Base-by-base conservation (phyloP, 2,888 invertebrate genomes). In the Boloria euphrosyne region DNA sequence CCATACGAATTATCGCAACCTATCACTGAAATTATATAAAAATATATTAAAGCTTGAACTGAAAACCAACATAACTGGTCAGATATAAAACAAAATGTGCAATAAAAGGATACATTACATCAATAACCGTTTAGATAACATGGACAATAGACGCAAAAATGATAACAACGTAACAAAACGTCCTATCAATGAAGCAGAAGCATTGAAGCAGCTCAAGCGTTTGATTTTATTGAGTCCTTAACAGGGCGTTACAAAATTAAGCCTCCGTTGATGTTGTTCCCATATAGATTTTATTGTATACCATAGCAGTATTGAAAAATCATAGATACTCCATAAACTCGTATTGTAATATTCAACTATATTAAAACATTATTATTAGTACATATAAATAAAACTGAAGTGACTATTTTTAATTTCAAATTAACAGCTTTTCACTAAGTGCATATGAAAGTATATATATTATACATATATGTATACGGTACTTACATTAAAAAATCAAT, bases 91-190 rank as follows among this genome's bases (percentile, higher is more conserved):
- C 27, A 38, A 55, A 47, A 52, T 44, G 50, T 51, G 31, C 53
- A 63, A 60, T 64, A 61, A 64, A 61, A 44, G 17, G 38, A 60
- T 47, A 46, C 22, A 27, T 3, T 10, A 50, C 57, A 52, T 51
- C 57, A 57, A 61, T 65, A 65, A 67, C 27, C 55, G 60, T 67
- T 67, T 46, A 64, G 67, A 67, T 67, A 67, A 67, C 51, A 44
- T 31, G 55, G 43, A 64, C 63, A 64, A 64, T 67, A 67, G 55
- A 61, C 17, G 52, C 1, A 22, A 51, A 62, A 64, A 63, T 55
- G 60, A 59, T 58, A 61, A 44, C 43, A 60, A 47, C 46, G 16
- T 43, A 47, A 61, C 52, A 55, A 64, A 54, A 27, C 10, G 17
- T 22, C 54, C 52, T 52, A 65, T 62, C 59, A 17, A 59, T 59